These are phyloP conservation scores for Oxygymnocypris stewartii DNA, from an alignment of 2,113 vertebrate genomes.

Conservation along the genomic window DNA sequence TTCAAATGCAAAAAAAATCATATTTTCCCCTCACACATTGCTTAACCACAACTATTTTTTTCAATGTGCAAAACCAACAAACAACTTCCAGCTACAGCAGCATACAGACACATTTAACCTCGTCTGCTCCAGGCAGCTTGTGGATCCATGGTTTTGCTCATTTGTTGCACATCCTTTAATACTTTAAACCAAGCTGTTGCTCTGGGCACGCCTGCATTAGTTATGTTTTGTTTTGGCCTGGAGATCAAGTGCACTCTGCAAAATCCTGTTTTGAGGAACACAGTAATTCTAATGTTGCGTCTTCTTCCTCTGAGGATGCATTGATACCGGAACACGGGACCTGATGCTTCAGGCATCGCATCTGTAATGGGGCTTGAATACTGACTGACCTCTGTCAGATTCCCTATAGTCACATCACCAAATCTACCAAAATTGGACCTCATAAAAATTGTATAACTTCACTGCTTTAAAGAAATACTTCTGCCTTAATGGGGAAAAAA, in stretches of 20 bases:
- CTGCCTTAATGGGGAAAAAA: too few species aligned
- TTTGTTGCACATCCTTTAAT: constrained; percentile 52
- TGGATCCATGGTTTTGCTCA: neutral
- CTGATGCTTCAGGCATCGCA: neutral
- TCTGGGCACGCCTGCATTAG: constrained; percentile 46
- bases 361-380: constrained; percentile 30
- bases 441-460: neutral
- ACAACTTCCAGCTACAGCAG: constrained; percentile 7
- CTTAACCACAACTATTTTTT: neutral
- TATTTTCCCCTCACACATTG: neutral
- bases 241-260: neutral
- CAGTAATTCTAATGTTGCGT: constrained; percentile 13
- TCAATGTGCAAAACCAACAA: neutral
- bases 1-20: neutral
- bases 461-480: constrained; percentile 2
- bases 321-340: neutral
- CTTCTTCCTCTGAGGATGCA: neutral
- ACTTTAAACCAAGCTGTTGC: constrained; percentile 38
- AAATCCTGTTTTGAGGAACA: constrained; percentile 17
- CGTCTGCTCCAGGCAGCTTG: constrained; percentile 12
- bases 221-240: constrained; percentile 25
- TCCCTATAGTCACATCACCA: constrained; percentile 20
- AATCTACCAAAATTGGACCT: neutral
- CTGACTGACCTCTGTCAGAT: constrained; percentile 41
- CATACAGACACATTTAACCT: neutral